These are phyloP conservation scores for Blastobasis adustella DNA, from an alignment of 2,888 invertebrate genomes.

Conservation along the genomic window DNA sequence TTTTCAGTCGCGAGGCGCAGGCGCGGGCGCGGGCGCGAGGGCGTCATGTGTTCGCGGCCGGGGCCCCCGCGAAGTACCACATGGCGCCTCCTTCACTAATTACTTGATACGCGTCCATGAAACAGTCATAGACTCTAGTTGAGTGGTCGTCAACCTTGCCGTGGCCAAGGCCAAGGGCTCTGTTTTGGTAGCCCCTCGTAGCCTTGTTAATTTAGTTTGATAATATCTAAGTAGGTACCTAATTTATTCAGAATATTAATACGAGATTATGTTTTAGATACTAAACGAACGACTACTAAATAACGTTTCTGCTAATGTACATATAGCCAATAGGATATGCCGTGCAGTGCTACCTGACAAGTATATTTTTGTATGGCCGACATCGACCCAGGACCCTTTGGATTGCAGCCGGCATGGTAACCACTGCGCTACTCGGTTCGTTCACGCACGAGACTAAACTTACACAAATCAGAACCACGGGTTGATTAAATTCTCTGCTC, in stretches of 20 bases:
- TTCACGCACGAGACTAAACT: too few relatives aligned
- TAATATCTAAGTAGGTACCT: too few relatives aligned
- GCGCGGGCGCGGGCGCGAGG: constrained; percentile 42
- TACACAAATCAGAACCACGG: background rate
- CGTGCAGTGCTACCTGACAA: too few relatives aligned
- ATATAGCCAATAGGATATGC: too few relatives aligned
- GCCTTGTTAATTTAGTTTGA: too few relatives aligned
- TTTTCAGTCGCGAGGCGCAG: constrained; percentile 23
- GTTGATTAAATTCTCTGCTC: background rate
- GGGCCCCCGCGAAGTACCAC: constrained; percentile 60
- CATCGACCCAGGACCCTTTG: background rate
- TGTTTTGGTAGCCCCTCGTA: too few relatives aligned
- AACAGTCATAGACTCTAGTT: background rate
- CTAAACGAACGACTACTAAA: too few relatives aligned
- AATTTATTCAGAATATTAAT: too few relatives aligned
- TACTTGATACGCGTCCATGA: constrained; percentile 36
- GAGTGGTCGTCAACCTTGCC: constrained; percentile 1
- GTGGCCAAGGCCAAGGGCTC: background rate
- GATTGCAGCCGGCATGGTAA: too few relatives aligned
- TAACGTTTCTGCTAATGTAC: too few relatives aligned
- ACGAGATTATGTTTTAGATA: too few relatives aligned
- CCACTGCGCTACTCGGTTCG: too few relatives aligned
- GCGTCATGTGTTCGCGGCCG: constrained; percentile 49
- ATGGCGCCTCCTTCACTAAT: constrained; percentile 64
- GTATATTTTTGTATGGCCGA: background rate